These are phyloP conservation scores for Metopolophium dirhodum DNA, from an alignment of 1,140 invertebrate genomes.

Conservation along the genomic window DNA sequence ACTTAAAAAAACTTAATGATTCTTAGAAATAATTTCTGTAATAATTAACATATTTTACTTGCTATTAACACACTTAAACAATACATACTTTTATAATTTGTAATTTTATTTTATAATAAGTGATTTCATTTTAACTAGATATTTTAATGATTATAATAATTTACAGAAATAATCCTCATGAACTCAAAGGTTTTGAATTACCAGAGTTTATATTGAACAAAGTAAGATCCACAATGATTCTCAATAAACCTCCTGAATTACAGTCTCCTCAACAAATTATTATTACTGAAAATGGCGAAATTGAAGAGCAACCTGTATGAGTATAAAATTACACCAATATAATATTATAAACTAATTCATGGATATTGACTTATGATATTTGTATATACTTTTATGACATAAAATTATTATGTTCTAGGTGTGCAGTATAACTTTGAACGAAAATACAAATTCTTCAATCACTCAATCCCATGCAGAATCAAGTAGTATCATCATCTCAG, in stretches of 20 bases:
- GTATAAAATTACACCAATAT: not conserved
- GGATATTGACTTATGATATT: not conserved
- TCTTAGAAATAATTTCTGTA: not conserved
- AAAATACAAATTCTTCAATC: slow-evolving; percentile 50
- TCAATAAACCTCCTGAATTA: slow-evolving; percentile 49
- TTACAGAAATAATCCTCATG: slow-evolving; percentile 70
- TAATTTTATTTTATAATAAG: not conserved
- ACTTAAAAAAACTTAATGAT: not conserved
- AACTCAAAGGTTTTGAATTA: slow-evolving; percentile 75
- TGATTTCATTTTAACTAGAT: not conserved
- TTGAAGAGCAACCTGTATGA: slow-evolving; percentile 44
- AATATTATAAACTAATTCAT: not conserved
- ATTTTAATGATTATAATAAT: not conserved
- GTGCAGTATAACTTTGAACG: slow-evolving; percentile 51
- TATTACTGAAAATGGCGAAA: slow-evolving; percentile 48
- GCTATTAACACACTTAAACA: not conserved
- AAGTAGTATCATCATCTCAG: slow-evolving; percentile 51
- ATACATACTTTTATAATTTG: not conserved
- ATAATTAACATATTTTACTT: not conserved
- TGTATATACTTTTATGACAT: not conserved
- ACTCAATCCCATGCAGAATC: slow-evolving; percentile 51
- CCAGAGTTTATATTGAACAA: slow-evolving; percentile 77
- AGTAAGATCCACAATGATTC: slow-evolving; percentile 69
- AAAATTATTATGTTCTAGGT: slow-evolving; percentile 3
- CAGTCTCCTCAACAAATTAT: slow-evolving; percentile 47